Percentiles rank a stretch among this genome's conserved stretches.
phyloP scores from a whole-genome alignment of 2,888 invertebrate species.

The Metalampra italica region DNA sequence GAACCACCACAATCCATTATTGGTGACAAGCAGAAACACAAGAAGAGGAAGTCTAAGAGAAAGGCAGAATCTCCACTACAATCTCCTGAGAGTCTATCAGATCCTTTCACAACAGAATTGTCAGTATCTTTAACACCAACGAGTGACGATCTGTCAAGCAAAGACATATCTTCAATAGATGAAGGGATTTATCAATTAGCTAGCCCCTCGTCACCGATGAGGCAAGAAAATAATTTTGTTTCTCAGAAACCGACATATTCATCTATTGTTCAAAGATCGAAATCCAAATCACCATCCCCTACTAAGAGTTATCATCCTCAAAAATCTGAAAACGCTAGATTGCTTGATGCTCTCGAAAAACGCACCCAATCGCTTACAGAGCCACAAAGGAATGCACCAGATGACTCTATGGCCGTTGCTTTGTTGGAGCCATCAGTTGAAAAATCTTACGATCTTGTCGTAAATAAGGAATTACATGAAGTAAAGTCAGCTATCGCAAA shows the following conservation, averaged over 20 bases:
- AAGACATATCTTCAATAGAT: slow-evolving; percentile 63
- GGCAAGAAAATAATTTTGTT: slow-evolving; percentile 23
- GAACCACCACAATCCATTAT: slow-evolving; percentile 44
- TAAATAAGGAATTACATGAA: slow-evolving; percentile 79
- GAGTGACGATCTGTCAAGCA: slow-evolving; percentile 62
- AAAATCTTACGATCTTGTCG: slow-evolving; percentile 68
- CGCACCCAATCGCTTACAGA: slow-evolving; percentile 50
- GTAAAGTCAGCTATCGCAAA: slow-evolving; percentile 78
- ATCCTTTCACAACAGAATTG: slow-evolving; percentile 70
- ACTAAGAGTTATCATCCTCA: slow-evolving; percentile 43
- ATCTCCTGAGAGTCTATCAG: slow-evolving; percentile 70
- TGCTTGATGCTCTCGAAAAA: slow-evolving; percentile 59
- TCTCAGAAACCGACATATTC: slow-evolving; percentile 58
- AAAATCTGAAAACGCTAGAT: slow-evolving; percentile 54
- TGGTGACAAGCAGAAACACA: slow-evolving; percentile 58
- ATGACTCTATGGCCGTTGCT: slow-evolving; percentile 52
- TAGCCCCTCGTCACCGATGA: slow-evolving; percentile 38
- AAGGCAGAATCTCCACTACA: slow-evolving; percentile 55
- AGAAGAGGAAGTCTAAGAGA: slow-evolving; percentile 60
- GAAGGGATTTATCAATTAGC: slow-evolving; percentile 68
- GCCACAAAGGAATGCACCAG: slow-evolving; percentile 35
- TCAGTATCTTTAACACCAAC: slow-evolving; percentile 65
- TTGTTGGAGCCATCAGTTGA: slow-evolving; percentile 62
- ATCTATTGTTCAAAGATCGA: slow-evolving; percentile 70
- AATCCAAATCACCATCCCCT: slow-evolving; percentile 72